Evolutionary conservation across 2,113 vertebrate genomes (phyloP).

Genomic region (Alexandromys fortis): DNA sequence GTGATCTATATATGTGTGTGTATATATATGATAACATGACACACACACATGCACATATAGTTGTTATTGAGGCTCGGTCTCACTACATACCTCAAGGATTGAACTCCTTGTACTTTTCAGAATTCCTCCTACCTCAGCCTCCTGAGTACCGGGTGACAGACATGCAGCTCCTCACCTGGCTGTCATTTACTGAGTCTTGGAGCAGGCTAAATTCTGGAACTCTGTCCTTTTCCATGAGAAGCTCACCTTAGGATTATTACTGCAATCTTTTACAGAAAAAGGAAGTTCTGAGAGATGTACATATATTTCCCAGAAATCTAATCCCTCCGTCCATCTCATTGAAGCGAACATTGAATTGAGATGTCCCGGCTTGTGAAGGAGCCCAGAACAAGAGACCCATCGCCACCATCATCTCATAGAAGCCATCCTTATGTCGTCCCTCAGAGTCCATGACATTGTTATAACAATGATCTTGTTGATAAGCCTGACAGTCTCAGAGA

Average conservation of each 20-base stretch:
- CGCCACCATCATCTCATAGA: rapidly evolving
- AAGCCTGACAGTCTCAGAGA: not conserved
- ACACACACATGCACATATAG: not conserved
- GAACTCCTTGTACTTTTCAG: not conserved
- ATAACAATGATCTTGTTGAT: not conserved
- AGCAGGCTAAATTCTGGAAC: not conserved
- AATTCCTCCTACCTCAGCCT: not conserved
- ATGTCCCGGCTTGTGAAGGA: not conserved
- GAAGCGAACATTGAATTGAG: not conserved
- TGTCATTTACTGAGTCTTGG: not conserved
- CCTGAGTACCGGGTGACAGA: not conserved
- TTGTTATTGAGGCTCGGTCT: not conserved
- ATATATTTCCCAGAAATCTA: not conserved
- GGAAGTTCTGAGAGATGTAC: not conserved
- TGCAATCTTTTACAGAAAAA: not conserved
- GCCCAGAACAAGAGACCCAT: not conserved
- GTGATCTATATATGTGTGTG: not conserved
- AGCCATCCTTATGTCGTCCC: not conserved
- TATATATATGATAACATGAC: not conserved
- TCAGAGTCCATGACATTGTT: not conserved
- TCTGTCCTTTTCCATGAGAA: not conserved
- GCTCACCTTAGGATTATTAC: not conserved
- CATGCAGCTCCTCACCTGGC: not conserved
- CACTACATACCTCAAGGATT: not conserved
- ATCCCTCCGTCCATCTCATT: not conserved